A percentile compares a stretch with the other conserved stretches of the same genome.
Conservation (phyloP, 2,113 vertebrate genomes). For the Acanthisitta chloris region DNA sequence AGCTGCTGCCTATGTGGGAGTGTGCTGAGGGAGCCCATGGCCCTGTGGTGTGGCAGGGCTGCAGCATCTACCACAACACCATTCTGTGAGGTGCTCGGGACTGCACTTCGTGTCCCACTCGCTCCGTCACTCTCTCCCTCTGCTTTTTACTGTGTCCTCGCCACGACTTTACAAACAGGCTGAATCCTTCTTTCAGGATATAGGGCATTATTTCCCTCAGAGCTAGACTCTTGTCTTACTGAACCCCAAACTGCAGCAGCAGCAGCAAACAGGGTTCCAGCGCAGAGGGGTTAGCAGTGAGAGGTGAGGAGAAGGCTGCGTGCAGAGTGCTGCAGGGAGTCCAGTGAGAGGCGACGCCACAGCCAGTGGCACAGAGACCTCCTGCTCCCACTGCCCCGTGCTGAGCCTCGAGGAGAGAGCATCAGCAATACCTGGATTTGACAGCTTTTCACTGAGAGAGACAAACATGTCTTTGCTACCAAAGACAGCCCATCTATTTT, state of each 20-base stretch:
- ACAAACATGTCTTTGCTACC: neutral
- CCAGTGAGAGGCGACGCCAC: neutral
- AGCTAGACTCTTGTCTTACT: neutral
- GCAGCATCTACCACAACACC: neutral
- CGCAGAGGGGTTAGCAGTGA: neutral
- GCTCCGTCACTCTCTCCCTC: neutral
- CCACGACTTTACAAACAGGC: neutral
- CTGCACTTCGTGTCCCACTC: neutral
- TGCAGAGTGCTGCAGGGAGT: neutral
- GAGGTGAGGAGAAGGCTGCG: no score
- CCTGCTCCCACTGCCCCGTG: neutral
- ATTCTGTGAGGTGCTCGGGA: neutral
- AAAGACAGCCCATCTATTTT: neutral
- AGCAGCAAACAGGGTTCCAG: neutral
- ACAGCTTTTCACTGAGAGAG: conserved; percentile 1
- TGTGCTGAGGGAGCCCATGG: neutral
- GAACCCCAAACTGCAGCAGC: conserved; percentile 14
- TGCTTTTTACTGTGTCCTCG: neutral
- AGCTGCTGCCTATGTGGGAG: neutral
- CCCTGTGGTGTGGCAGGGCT: rapidly evolving
- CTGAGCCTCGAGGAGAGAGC: conserved; percentile 5
- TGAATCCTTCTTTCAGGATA: neutral
- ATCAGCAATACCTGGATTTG: conserved; percentile 7
- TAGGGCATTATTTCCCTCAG: neutral
- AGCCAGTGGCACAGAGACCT: neutral